Conservation (phyloP, 2,888 invertebrate species). For the Dendrolimus houi region DNA sequence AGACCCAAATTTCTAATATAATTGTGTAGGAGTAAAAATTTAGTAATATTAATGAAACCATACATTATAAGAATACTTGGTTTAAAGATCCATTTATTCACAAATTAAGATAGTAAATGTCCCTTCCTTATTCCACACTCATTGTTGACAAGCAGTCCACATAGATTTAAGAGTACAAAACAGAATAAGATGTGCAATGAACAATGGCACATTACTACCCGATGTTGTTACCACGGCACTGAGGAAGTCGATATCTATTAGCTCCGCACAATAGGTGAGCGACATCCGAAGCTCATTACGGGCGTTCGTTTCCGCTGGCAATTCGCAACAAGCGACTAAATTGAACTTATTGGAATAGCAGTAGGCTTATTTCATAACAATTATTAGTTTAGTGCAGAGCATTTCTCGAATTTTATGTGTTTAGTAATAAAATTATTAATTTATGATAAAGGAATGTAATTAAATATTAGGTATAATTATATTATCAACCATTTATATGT, state of each 20-base stretch:
- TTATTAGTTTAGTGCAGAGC: background rate
- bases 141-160: slow-evolving; percentile 36
- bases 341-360: slow-evolving; percentile 42
- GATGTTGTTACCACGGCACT: slow-evolving; percentile 55
- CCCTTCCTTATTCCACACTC: background rate
- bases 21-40: no score
- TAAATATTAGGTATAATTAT: no score
- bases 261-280: slow-evolving; percentile 73
- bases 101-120: no score
- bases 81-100: no score
- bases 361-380: slow-evolving; percentile 25
- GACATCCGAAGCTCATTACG: slow-evolving; percentile 76
- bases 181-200: slow-evolving; percentile 56
- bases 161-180: slow-evolving; percentile 44
- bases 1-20: no score
- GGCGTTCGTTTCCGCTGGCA: slow-evolving; percentile 66
- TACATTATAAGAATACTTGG: no score
- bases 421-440: no score
- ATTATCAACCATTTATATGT: no score
- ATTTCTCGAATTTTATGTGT: no score
- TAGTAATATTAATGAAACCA: no score
- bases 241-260: slow-evolving; percentile 75
- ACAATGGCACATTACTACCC: slow-evolving; percentile 67
- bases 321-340: slow-evolving; percentile 62
- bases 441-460: no score